Evolutionary conservation across 2,888 invertebrate genomes (phyloP), one percentile per base, ranked within the genome.

Genomic region (Troides helena): DNA sequence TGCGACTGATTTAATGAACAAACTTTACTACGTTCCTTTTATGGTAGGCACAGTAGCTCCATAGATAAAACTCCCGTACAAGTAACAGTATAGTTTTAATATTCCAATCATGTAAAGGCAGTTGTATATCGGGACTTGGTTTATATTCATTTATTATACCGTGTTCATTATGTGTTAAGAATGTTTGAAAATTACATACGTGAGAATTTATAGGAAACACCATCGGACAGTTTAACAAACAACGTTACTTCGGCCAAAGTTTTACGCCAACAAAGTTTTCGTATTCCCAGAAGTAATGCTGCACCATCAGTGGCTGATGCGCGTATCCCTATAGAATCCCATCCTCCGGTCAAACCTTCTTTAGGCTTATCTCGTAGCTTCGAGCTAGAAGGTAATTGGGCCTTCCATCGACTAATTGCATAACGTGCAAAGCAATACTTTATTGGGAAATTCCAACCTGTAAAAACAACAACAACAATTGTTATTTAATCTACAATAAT

Each of bases 291-390:
- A 10, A 93, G 82, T 0, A 96, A 30, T 0, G 90, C 87, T 63
- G 94, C 92, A 0, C 95, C 95, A 21, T 94, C 91, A 10, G 93
- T 87, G 63, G 94, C 93, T 0, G 90, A 82, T 0, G 94, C 94
- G 61, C 93, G 93, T 66, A 96, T 85, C 12, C 86, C 81, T 21
- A 91, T 76, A 63, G 79, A 78, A 74, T 93, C 93, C 81, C 83
- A 86, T 5, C 89, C 90, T 10, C 85, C 82, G 17, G 73, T 71
- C 67, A 81, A 81, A n/a, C 76, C 75, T 1, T 76, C 65, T 0
- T 74, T 78, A 7, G 89, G 85, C 3, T 79, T 79, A 72, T 92
- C 85, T 67, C 83, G 81, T 1, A 82, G 68, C 58, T 75, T 70
- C 2, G 72, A 63, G 71, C 74, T 62, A 67, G 80, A 65, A 66